These are phyloP conservation scores for Oscheius myriophilus DNA, from an alignment of 2,888 invertebrate genomes.

Conservation along the genomic window DNA sequence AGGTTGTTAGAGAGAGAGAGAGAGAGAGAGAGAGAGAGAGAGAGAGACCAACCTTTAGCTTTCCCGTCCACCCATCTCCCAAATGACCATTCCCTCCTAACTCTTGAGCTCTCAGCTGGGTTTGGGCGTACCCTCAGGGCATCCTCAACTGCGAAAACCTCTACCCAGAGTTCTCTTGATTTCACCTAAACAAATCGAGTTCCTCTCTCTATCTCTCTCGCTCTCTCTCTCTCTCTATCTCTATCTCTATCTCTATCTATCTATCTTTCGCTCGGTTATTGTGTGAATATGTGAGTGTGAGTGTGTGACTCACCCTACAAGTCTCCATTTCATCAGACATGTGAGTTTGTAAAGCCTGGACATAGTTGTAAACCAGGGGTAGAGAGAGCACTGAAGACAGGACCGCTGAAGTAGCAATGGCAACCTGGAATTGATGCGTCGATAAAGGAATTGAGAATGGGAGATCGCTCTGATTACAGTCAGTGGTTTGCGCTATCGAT, in stretches of 20 bases:
- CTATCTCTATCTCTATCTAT: no score
- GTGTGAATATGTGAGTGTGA: no score
- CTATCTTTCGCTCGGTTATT: no score
- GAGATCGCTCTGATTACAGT: no score
- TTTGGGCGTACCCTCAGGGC: slow-evolving; percentile 30
- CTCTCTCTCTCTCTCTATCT: no score
- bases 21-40: slow-evolving; percentile 19
- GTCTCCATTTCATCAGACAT: slow-evolving; percentile 66
- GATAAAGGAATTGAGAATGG: no score
- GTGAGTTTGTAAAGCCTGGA: slow-evolving; percentile 67
- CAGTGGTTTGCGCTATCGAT: no score
- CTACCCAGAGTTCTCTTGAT: slow-evolving; percentile 52
- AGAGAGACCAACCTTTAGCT: slow-evolving; percentile 26
- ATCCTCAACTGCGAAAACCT: slow-evolving; percentile 48
- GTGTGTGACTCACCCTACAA: slow-evolving; percentile 67
- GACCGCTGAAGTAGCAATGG: slow-evolving; percentile 66
- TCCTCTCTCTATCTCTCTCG: no score
- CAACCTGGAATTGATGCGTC: slow-evolving; percentile 37
- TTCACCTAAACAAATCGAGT: slow-evolving; percentile 36
- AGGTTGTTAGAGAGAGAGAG: slow-evolving; percentile 8
- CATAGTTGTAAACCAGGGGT: slow-evolving; percentile 68
- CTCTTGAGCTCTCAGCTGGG: slow-evolving; percentile 17
- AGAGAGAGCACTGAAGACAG: slow-evolving; percentile 65
- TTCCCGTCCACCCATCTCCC: slow-evolving; percentile 47
- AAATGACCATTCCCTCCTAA: slow-evolving; percentile 48